These are phyloP conservation scores for Griposia aprilina DNA, from an alignment of 2,888 invertebrate species.

Conservation along the genomic window DNA sequence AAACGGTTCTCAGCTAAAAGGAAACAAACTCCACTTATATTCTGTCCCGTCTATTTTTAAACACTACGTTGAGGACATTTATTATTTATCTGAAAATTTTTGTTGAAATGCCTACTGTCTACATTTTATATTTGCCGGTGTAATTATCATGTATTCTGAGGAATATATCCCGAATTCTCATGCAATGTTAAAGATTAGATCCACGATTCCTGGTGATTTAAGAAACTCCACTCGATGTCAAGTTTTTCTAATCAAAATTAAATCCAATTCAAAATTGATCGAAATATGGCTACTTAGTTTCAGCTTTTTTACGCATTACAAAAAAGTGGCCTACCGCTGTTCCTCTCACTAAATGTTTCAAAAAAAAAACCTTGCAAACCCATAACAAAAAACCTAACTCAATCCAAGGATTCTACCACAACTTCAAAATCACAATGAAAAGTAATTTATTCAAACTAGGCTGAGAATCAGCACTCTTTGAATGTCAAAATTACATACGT, in stretches of 20 bases:
- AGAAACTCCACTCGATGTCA: background rate
- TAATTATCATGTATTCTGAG: background rate
- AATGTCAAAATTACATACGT: no score
- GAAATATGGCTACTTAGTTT: background rate
- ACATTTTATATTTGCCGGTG: background rate
- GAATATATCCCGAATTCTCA: background rate
- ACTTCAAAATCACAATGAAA: background rate
- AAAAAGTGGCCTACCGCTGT: background rate
- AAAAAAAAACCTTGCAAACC: background rate
- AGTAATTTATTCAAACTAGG: no score
- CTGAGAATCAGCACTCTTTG: no score
- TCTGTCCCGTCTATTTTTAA: conserved; percentile 26
- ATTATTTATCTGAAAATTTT: background rate
- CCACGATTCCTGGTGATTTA: background rate
- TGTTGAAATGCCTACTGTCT: background rate
- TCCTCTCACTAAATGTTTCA: background rate
- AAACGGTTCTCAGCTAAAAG: conserved; percentile 35
- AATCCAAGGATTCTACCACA: conserved; percentile 18
- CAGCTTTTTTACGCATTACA: background rate
- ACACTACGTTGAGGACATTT: background rate
- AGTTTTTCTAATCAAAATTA: background rate
- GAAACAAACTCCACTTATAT: conserved; percentile 42
- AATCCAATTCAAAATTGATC: background rate
- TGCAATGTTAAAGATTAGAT: background rate
- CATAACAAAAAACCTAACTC: conserved; percentile 6